Evolutionary conservation across 2,113 vertebrate genomes (phyloP), one percentile per base, ranked within the genome.

Genomic region (Australoheros scitulus): DNA sequence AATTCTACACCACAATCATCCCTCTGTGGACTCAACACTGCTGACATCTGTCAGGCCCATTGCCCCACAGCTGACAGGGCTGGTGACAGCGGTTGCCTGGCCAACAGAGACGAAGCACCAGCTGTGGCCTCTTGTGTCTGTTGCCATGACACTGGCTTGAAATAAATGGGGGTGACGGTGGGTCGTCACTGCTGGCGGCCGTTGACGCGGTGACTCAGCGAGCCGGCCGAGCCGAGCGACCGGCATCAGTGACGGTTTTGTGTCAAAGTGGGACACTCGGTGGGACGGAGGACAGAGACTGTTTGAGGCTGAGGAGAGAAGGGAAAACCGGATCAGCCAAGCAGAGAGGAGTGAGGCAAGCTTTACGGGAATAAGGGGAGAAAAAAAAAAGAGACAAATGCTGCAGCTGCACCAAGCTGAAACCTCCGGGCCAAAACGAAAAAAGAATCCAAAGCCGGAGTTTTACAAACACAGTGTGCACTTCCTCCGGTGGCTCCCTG

Each of bases 121-220:
- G 89, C 88, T 88, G 86, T 63, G 83, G 58, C 81, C 59, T 72
- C 81, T 74, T 6, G 86, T 78, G 77, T 81, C 78, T 7, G 87
- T 89, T 90, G 88, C 87, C 82, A 78, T 85, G 88, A 79, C 82
- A 18, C 2, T 11, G 29, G 26, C 11, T 26, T 29, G 1, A 52
- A 34, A 36, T 14, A 15, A 50, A 43, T 0, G 15, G 3, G 38
- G 34, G 13, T 4, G 7, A 15, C 64, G 26, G 6, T 26, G 24
- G 76, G 41, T 2, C 22, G 50, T 57, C 14, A 34, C 75, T 11
- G 11, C 43, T 14, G 76, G 82, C 68, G 4, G 72, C 34, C 15
- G n/a, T 26, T 34, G 72, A 56, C 68, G 74, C 26, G 0, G 61
- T 86, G 92, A 91, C 89, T 86, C 88, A 86, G 88, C 41, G 68